Evolutionary conservation across 2,113 vertebrate genomes (phyloP).

Genomic region (Noturus placidus): DNA sequence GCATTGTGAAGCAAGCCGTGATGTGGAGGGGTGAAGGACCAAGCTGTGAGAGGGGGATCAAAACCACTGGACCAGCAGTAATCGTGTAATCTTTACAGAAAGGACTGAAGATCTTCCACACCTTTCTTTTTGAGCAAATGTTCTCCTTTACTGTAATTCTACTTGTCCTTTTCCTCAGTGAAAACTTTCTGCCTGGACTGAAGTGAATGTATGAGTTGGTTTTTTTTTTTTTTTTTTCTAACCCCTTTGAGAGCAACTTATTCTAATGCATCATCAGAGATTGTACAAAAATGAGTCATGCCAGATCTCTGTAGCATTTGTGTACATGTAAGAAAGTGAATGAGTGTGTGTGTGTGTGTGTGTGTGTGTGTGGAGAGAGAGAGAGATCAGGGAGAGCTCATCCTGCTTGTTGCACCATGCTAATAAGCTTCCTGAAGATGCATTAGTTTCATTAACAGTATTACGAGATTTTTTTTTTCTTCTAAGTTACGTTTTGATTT

Average conservation of each 20-base stretch:
- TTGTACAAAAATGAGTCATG: constrained; percentile 73
- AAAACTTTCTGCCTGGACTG: constrained; percentile 55
- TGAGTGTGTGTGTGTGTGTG: constrained; percentile 34
- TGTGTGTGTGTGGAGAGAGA: not conserved
- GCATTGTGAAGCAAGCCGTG: not conserved
- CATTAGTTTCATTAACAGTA: constrained; percentile 94
- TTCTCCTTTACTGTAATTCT: constrained; percentile 10
- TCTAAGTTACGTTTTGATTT: constrained; percentile 90
- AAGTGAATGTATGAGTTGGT: constrained; percentile 61
- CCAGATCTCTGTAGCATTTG: constrained; percentile 74
- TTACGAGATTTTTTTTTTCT: constrained; percentile 83
- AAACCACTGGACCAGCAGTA: constrained; percentile 54
- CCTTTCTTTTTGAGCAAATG: constrained; percentile 7
- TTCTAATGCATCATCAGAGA: constrained; percentile 80
- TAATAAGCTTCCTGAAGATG: constrained; percentile 72
- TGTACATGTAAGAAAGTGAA: not conserved
- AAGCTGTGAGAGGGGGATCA: constrained; percentile 28
- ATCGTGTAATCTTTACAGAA: constrained; percentile 26
- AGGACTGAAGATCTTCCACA: constrained; percentile 1
- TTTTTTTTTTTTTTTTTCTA: constrained; percentile 68
- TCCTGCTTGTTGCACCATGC: constrained; percentile 82
- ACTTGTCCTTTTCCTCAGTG: constrained; percentile 22
- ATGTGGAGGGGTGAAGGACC: not conserved
- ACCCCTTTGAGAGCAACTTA: constrained; percentile 66
- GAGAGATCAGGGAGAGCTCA: constrained; percentile 40